Base-by-base conservation (phyloP, 2,888 invertebrate species). In the Acleris laterana region DNA sequence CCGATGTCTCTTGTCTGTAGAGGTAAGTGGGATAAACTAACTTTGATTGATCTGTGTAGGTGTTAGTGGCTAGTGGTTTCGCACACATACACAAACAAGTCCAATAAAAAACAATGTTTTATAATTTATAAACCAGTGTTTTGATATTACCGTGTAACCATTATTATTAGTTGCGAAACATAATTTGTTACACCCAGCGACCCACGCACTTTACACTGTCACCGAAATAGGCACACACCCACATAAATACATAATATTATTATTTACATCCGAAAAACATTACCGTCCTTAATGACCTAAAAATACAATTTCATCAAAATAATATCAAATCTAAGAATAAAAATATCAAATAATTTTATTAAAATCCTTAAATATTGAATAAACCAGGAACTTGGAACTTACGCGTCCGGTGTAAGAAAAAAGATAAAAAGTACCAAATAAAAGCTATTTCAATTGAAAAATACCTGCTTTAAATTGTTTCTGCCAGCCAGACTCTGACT, bases 1-100 rank as follows among this genome's bases (percentile, higher is more conserved):
- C 75, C 78, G 76, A 93, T 93, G 92, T 90, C 92, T 83, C 81
- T 93, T 28, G 86, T 93, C 73, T 91, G 91, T 77, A 90, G 92
- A 89, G 92, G 92, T 93, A 80, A 92, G 92, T 90, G 74, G 69
- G 25, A 65, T 62, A 28, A 56, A 50, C 28, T 56, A 13, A 38
- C 4, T 53, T 55, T 19, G 64, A 49, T 55, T 61, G 44, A 55
- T 50, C 65, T 32, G 55, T 57, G 61, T 52, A 57, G 66, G 62
- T 66, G 61, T 57, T 57, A 25, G 56, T n/a, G 25, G 49, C 20
- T n/a, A 25, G 9, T 44, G 57, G 57, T 57, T 20, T 6, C 19
- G 9, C 44, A 51, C 52, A 46, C n/a, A 46, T 17, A 53, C 11
- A 38, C 13, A 20, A 55, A 42, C 2, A 20, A 17, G 25, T 13